Evolutionary conservation across 2,113 vertebrate genomes (phyloP).

Genomic region (Calidris pygmaea): DNA sequence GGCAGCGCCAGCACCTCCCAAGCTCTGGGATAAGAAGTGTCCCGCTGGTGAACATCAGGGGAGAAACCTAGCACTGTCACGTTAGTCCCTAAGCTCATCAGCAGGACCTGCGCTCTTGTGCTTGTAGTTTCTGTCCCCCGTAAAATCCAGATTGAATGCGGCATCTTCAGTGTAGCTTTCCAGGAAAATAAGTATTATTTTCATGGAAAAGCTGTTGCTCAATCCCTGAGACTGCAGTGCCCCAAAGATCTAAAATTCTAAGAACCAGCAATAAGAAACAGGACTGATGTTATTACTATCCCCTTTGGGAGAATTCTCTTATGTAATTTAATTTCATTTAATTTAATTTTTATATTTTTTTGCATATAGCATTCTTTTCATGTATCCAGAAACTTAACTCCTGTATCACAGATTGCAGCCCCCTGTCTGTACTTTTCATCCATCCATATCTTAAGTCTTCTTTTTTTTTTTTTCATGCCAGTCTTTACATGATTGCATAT

Average conservation of each 20-base stretch:
- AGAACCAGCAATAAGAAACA: not conserved
- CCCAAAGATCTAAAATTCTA: not conserved
- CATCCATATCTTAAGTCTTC: not conserved
- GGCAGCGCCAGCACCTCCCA: not conserved
- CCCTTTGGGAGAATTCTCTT: not conserved
- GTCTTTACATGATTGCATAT: not conserved
- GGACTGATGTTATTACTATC: not conserved
- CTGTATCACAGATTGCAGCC: not conserved
- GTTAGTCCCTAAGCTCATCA: not conserved
- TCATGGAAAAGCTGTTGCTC: not conserved
- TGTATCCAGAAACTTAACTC: not conserved
- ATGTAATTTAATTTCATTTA: not conserved
- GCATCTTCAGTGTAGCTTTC: not conserved
- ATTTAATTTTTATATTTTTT: not conserved
- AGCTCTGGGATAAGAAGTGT: not conserved
- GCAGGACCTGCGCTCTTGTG: not conserved
- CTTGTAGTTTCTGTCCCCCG: not conserved
- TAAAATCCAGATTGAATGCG: not conserved
- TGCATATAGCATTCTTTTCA: not conserved
- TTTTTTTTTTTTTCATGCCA: not conserved
- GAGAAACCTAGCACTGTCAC: not conserved
- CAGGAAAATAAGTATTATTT: not conserved
- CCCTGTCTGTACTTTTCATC: not conserved
- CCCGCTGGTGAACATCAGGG: not conserved
- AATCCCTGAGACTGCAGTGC: not conserved